Conservation (phyloP, 2,888 invertebrate species). For the Parnassius smintheus region DNA sequence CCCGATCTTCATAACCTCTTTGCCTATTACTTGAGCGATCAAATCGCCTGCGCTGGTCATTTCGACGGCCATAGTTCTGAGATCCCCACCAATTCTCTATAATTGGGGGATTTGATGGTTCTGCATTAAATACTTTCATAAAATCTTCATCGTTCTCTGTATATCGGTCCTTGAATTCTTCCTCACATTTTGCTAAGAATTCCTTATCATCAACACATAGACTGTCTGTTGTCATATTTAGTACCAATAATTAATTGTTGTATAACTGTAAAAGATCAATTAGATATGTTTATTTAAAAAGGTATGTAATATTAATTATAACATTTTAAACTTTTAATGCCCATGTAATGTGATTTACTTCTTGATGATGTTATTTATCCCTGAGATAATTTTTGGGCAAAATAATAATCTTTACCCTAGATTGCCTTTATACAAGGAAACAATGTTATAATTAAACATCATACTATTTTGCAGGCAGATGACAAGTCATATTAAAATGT, state of each 20-base stretch:
- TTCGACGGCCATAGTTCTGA: conserved; percentile 49
- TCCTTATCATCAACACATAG: conserved; percentile 80
- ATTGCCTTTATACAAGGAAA: too few relatives aligned
- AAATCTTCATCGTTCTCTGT: conserved; percentile 84
- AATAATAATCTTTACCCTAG: too few relatives aligned
- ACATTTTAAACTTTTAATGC: too few relatives aligned
- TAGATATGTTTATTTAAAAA: conserved; percentile 12
- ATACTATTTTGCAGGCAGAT: too few relatives aligned
- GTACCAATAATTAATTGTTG: conserved; percentile 40
- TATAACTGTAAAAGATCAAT: conserved; percentile 47
- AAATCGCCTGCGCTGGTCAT: conserved; percentile 49
- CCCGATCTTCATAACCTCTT: conserved; percentile 37
- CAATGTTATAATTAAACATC: too few relatives aligned
- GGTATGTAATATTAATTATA: too few relatives aligned
- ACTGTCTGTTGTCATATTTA: conserved; percentile 46
- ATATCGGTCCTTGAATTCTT: conserved; percentile 82
- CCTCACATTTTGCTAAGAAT: conserved; percentile 83
- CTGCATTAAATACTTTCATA: conserved; percentile 68
- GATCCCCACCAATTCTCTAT: conserved; percentile 79
- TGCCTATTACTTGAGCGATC: conserved; percentile 41
- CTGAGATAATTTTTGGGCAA: too few relatives aligned
- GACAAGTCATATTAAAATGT: too few relatives aligned
- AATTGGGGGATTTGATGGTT: conserved; percentile 78
- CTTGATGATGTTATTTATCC: too few relatives aligned
- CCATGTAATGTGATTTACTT: too few relatives aligned